phyloP scores from a whole-genome alignment of 2,888 invertebrate species.

The Apamea monoglypha region DNA sequence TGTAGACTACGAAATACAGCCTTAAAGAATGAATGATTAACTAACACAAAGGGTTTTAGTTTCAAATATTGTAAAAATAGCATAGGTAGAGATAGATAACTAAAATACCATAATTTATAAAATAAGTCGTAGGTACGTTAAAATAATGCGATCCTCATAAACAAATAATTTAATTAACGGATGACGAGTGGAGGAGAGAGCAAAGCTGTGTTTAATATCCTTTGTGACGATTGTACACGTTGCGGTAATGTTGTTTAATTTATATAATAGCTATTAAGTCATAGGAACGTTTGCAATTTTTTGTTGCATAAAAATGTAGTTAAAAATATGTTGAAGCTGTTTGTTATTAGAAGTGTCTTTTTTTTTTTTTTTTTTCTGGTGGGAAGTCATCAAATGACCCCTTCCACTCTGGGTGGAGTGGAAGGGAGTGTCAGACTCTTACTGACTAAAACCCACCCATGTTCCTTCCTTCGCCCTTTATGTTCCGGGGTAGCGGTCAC shows the following conservation, averaged over 20 bases:
- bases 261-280: conserved; percentile 12
- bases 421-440: too few species aligned
- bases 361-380: too few species aligned
- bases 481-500: too few species aligned
- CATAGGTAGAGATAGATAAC: neutral
- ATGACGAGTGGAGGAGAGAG: conserved; percentile 53
- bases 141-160: conserved; percentile 36
- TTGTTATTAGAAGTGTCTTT: too few species aligned
- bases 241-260: conserved; percentile 2
- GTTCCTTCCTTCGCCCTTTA: too few species aligned
- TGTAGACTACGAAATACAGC: neutral
- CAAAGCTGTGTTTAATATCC: conserved; percentile 61
- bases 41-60: neutral
- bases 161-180: conserved; percentile 59
- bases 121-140: conserved; percentile 10
- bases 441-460: too few species aligned
- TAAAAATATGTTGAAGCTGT: neutral
- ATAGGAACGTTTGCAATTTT: conserved; percentile 4
- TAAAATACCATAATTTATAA: neutral
- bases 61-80: neutral
- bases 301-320: conserved; percentile 1
- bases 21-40: neutral
- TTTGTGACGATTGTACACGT: conserved; percentile 35
- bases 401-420: too few species aligned
- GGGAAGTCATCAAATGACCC: too few species aligned